Evolutionary conservation across 2,797 vertebrate species (phyloP), one percentile per base, ranked within the genome.

Genomic region (Chanos chanos): DNA sequence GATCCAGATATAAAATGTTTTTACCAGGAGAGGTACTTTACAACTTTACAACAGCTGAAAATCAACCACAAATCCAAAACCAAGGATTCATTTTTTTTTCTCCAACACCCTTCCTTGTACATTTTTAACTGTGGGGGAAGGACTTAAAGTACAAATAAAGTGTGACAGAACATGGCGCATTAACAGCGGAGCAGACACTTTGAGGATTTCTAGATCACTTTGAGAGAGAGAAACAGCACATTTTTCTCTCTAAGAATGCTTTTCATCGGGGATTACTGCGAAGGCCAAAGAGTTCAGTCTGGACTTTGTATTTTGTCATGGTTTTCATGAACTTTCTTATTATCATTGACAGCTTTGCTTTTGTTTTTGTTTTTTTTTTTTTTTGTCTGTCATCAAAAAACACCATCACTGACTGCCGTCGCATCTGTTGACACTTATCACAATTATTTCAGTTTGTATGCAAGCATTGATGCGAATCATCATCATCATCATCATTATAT

Each of bases 11-110:
- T 83, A 74, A 85, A 86, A 84, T 81, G 78, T 80, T 86, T n/a
- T 86, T 80, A 86, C 70, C 79, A 81, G 80, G 75, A 84, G 76
- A 78, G 59, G 53, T 75, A 66, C 74, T 85, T 86, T 86, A 87
- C 34, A 72, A 80, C 71, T n/a, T n/a, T n/a, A n/a, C 66, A 74
- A 51, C 77, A 83, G 78, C 76, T 83, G 78, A 85, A 81, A 80
- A 70, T 71, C 71, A 64, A 80, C 78, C 76, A 63, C 80, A 72
- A 73, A 56, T 66, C 47, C 45, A 80, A 83, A 79, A 58, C 67
- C 21, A 55, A 54, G 72, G 74, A 81, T 82, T 83, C 71, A 84
- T 85, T 79, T 76, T 37, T 79, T 74, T 82, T 77, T 84, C 74
- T 66, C 44, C 45, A 51, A 76, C 69, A 80, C 81, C 76, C 69